Conservation (phyloP, 1,140 invertebrate species). For the fruit fly (Drosophila melanogaster) region Release_6_plus_ISO1_MT NT_037436.4:2636001-2636500, state of each 20-base stretch:
- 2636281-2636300: slow-evolving; percentile 63
- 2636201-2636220: slow-evolving; percentile 31
- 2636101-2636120: slow-evolving; percentile 51
- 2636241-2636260: slow-evolving; percentile 68
- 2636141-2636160: slow-evolving; percentile 40
- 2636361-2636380: slow-evolving; percentile 51
- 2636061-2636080: slow-evolving; percentile 4
- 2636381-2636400: slow-evolving; percentile 48
- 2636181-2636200: slow-evolving; percentile 79
- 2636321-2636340: slow-evolving; percentile 31
- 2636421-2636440: slow-evolving; percentile 75
- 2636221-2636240: slow-evolving; percentile 52
- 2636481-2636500: slow-evolving; percentile 28
- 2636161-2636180: slow-evolving; percentile 62
- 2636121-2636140: slow-evolving; percentile 40
- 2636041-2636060: slow-evolving; percentile 3
- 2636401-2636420: slow-evolving; percentile 32
- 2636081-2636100: slow-evolving; percentile 23
- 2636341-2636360: slow-evolving; percentile 18
- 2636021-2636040: neutral
- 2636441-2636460: slow-evolving; percentile 72
- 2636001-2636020: slow-evolving; percentile 28
- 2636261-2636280: slow-evolving; percentile 58
- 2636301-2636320: slow-evolving; percentile 64
- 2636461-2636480: slow-evolving; percentile 71